Conservation (phyloP, 1,140 invertebrate species). For the Hypsibius dujardini region DNA sequence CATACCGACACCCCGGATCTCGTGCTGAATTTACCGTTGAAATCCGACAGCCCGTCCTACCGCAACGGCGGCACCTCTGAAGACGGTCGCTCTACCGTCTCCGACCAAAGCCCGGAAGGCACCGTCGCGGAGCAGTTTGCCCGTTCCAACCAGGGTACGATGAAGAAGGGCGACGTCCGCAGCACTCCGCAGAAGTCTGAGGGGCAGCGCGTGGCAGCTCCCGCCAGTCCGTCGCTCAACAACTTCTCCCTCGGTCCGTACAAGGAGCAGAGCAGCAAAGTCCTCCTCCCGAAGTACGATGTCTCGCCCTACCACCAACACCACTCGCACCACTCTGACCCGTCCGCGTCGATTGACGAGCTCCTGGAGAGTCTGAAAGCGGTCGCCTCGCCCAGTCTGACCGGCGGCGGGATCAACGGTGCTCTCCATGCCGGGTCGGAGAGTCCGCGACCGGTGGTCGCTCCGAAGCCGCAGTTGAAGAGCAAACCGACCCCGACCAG, state of each 20-base stretch:
- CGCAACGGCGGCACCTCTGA: conserved; percentile 23
- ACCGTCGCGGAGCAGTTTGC: conserved; percentile 50
- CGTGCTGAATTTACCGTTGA: conserved; percentile 63
- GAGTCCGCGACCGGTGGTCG: not conserved
- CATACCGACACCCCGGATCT: conserved; percentile 58
- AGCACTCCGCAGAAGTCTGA: not conserved
- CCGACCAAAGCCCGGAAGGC: conserved; percentile 43
- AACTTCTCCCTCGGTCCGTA: conserved; percentile 19
- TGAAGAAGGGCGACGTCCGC: conserved; percentile 43
- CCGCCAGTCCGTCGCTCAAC: not conserved
- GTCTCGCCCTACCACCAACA: conserved; percentile 19
- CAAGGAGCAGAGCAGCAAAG: conserved; percentile 19
- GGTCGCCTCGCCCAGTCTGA: conserved; percentile 1
- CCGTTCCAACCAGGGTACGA: conserved; percentile 57
- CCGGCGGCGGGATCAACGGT: not conserved
- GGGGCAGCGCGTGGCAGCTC: conserved; percentile 17
- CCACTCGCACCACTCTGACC: conserved; percentile 14
- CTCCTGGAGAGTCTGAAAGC: conserved; percentile 15
- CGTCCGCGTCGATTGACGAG: conserved; percentile 9
- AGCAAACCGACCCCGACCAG: not conserved
- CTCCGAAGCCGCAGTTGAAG: not conserved
- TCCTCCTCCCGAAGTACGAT: too few species aligned
- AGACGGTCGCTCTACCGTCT: conserved; percentile 23
- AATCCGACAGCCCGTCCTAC: conserved; percentile 35
- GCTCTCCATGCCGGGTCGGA: not conserved